Evolutionary conservation across 2,888 invertebrate species (phyloP).

Genomic region (Monopis laevigella): DNA sequence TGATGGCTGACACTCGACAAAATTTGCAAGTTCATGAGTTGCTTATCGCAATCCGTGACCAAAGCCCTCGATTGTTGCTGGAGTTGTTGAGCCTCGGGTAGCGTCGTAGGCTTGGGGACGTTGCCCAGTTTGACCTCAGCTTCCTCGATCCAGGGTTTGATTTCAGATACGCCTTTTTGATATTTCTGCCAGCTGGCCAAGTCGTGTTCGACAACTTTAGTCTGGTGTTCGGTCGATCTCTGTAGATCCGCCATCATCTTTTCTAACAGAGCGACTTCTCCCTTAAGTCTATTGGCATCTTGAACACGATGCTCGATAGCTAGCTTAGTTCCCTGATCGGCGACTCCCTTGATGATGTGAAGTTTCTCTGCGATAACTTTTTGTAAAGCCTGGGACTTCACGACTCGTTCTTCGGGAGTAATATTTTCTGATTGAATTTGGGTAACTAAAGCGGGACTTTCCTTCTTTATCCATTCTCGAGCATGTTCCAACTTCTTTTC

Average conservation of each 20-base stretch:
- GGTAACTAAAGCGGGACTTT: conserved; percentile 78
- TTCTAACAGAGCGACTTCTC: conserved; percentile 79
- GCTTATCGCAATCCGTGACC: conserved; percentile 80
- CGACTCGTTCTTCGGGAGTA: conserved; percentile 85
- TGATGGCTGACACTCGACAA: conserved; percentile 79
- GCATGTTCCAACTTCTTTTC: conserved; percentile 80
- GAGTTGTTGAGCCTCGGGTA: conserved; percentile 84
- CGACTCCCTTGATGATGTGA: conserved; percentile 74
- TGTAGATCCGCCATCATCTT: conserved; percentile 81
- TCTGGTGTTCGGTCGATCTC: conserved; percentile 78
- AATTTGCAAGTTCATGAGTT: conserved; percentile 77
- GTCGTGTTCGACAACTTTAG: conserved; percentile 79
- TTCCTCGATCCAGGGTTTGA: conserved; percentile 90
- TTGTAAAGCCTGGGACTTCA: conserved; percentile 79
- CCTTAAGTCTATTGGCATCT: conserved; percentile 78
- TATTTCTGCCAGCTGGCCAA: conserved; percentile 87
- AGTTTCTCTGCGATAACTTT: conserved; percentile 80
- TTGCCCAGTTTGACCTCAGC: conserved; percentile 83
- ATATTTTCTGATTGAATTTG: conserved; percentile 79
- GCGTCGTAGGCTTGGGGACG: conserved; percentile 78
- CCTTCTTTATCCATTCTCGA: conserved; percentile 82
- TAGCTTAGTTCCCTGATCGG: conserved; percentile 79
- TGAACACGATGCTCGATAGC: conserved; percentile 73
- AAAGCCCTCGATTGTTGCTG: conserved; percentile 77
- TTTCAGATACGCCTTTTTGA: conserved; percentile 78